These are phyloP conservation scores for Phaonia tiefii DNA, from an alignment of 2,888 invertebrate species.

Conservation along the genomic window DNA sequence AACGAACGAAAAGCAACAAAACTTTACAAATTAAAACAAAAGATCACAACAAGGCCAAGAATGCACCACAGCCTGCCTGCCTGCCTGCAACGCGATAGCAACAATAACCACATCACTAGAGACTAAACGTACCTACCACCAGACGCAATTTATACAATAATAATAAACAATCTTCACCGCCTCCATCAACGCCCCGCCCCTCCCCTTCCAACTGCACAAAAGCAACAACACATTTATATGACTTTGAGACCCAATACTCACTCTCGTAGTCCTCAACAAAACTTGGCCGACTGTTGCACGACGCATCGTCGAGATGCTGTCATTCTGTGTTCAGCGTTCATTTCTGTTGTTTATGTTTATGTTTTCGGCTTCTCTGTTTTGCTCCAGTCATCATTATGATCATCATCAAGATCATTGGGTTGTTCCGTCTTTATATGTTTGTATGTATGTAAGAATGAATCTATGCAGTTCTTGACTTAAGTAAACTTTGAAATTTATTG, in stretches of 20 bases:
- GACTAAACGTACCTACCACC: conserved; percentile 5
- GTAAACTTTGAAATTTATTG: conserved; percentile 44
- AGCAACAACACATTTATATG: too few relatives aligned
- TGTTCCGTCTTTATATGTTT: too few relatives aligned
- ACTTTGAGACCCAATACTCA: too few relatives aligned
- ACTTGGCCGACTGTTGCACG: too few relatives aligned
- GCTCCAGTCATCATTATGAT: conserved; percentile 16
- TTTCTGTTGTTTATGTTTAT: conserved; percentile 45
- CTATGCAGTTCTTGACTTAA: conserved; percentile 27
- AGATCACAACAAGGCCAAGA: conserved; percentile 66
- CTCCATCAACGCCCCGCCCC: conserved; percentile 21
- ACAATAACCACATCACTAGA: conserved; percentile 31
- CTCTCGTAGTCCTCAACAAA: too few relatives aligned
- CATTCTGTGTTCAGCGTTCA: conserved; percentile 16
- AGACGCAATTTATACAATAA: conserved; percentile 49
- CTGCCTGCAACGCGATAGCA: conserved; percentile 11
- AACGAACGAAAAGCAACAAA: conserved; percentile 45
- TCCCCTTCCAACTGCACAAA: too few relatives aligned
- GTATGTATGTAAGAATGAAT: too few relatives aligned
- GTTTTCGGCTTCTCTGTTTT: conserved; percentile 18
- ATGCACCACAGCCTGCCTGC: conserved; percentile 46
- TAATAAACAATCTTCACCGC: conserved; percentile 61
- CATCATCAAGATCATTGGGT: conserved; percentile 1
- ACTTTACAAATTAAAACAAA: conserved; percentile 67
- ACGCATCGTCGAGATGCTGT: conserved; percentile 4